Evolutionary conservation across 2,797 vertebrate species (phyloP).

Genomic region (Arrhamphus sclerolepis): DNA sequence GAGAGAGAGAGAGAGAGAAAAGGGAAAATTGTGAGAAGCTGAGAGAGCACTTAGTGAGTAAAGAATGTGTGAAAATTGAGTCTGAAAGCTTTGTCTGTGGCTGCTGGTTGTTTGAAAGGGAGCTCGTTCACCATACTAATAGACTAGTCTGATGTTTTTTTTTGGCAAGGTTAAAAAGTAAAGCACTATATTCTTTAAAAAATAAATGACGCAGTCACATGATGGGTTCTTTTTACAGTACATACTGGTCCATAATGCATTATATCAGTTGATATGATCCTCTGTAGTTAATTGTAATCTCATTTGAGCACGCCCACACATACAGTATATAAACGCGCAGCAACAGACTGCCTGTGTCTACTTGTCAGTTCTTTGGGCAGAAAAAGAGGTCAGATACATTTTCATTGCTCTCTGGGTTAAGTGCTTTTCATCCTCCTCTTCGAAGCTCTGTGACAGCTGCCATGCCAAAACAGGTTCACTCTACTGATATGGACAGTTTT

Average conservation of each 20-base stretch:
- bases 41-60: conserved; percentile 63
- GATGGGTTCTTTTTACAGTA: neutral
- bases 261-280: neutral
- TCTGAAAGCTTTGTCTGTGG: conserved; percentile 63
- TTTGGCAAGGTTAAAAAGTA: conserved; percentile 34
- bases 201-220: neutral
- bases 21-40: conserved; percentile 62
- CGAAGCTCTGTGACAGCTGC: conserved; percentile 43
- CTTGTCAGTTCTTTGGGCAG: conserved; percentile 17
- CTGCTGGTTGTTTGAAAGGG: conserved; percentile 52
- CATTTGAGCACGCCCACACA: neutral
- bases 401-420: conserved; percentile 57
- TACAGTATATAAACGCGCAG: conserved; percentile 5
- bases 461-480: conserved; percentile 34
- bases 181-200: neutral
- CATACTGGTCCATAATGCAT: neutral
- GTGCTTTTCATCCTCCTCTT: conserved; percentile 43
- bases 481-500: conserved; percentile 40
- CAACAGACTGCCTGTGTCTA: conserved; percentile 1
- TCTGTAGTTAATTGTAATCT: neutral
- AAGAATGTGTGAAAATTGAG: conserved; percentile 65
- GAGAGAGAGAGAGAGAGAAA: conserved; percentile 23
- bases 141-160: conserved; percentile 33
- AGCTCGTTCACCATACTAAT: conserved; percentile 50
- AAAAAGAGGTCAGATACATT: conserved; percentile 57